phyloP scores from a whole-genome alignment of 2,888 invertebrate species.

The Troilus luridus region DNA sequence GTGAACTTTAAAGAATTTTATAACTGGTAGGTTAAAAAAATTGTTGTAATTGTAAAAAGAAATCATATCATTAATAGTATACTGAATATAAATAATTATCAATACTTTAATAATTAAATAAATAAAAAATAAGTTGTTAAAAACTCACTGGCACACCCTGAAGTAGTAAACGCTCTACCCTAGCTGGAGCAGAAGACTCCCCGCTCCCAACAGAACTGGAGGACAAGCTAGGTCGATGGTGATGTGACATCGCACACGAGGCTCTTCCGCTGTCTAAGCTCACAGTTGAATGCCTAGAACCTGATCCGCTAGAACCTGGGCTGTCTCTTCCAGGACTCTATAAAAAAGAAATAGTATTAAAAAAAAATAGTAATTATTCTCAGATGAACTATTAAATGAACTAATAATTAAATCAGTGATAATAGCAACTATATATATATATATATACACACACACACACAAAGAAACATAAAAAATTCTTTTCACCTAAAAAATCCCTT shows the following conservation, averaged over 20 bases:
- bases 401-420: not conserved
- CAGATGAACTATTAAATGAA: no score
- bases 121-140: not conserved
- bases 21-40: no score
- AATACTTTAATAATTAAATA: slow-evolving; percentile 6
- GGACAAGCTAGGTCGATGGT: slow-evolving; percentile 76
- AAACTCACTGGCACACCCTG: slow-evolving; percentile 80
- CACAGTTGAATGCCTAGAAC: slow-evolving; percentile 90
- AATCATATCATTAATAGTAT: no score
- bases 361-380: not conserved
- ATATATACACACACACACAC: no score
- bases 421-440: no score
- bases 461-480: no score
- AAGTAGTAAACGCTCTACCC: slow-evolving; percentile 80
- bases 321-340: slow-evolving; percentile 94
- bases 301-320: slow-evolving; percentile 90
- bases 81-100: no score
- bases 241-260: slow-evolving; percentile 72
- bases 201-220: slow-evolving; percentile 81
- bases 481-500: no score
- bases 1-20: no score
- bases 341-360: not conserved
- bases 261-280: slow-evolving; percentile 93
- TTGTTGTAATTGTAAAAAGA: no score
- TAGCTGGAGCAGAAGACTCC: slow-evolving; percentile 71